phyloP scores from a whole-genome alignment of 1,140 invertebrate species.

The Myzus persicae region DNA sequence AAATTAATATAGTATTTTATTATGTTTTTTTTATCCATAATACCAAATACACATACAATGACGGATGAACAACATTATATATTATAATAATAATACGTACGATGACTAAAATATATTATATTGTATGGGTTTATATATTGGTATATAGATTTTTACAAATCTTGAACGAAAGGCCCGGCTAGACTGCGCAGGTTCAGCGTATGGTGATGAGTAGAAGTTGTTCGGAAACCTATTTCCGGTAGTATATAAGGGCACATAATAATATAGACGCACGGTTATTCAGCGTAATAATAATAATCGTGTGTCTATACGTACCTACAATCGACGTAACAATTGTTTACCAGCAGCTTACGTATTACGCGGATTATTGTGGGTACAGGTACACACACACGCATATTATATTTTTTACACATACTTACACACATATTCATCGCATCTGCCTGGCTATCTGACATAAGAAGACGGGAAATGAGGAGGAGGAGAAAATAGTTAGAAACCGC shows the following conservation, averaged over 20 bases:
- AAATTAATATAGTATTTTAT: no score
- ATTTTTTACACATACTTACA: not conserved
- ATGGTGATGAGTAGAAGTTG: not conserved
- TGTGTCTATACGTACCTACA: not conserved
- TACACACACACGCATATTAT: not conserved
- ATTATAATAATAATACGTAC: not conserved
- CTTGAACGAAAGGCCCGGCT: not conserved
- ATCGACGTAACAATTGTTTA: constrained; percentile 20
- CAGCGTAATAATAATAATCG: not conserved
- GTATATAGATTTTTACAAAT: no score
- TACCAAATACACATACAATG: no score
- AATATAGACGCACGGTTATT: not conserved
- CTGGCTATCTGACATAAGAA: not conserved
- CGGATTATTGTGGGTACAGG: not conserved
- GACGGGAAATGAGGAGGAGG: not conserved
- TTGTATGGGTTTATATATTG: no score
- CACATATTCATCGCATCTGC: no score
- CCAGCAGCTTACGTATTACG: not conserved
- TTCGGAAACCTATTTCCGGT: not conserved
- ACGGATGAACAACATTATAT: not conserved
- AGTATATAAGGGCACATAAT: not conserved
- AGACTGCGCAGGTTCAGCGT: not conserved
- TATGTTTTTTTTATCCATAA: no score
- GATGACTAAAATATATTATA: no score
- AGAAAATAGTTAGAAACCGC: constrained; percentile 9